Evolutionary conservation across 2,888 invertebrate species (phyloP), one percentile per base, ranked within the genome.

Genomic region (Horisme vitalbata): DNA sequence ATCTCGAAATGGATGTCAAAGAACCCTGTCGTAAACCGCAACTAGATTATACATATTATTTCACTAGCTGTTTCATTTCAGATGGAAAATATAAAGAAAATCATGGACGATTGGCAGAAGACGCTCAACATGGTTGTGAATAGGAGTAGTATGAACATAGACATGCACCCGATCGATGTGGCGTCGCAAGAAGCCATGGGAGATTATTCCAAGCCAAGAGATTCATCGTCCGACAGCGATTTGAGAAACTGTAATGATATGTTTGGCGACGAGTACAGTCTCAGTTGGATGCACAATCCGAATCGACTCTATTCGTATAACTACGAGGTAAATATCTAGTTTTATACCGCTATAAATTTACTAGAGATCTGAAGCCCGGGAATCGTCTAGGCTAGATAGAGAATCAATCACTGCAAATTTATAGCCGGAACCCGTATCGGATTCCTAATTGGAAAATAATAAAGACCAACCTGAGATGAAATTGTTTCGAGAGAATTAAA

Each of bases 81-180:
- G 87, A 82, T 81, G 73, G 83, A 84, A 43, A 74, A 54, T 45
- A 77, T 83, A 38, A 84, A 81, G 53, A 79, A 77, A 37, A 58
- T 83, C 4, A 57, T 89, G 39, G 81, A 85, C 51, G 80, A 83
- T 41, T 88, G 88, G 87, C 84, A 88, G 53, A 79, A 80, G 45
- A 71, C 78, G 2, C 59, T 89, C 1, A 81, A 72, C 49, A 75
- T 74, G 72, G 85, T 83, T 23, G 77, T 82, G 41, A 79, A 81
- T 45, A 76, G 65, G 41, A 69, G 73, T 4, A 61, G 77, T 12
- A 48, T 81, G 34, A 76, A 69, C 45, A 65, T 68, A 26, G 80
- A 81, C 38, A 38, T 72, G 21, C 72, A 69, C 14, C 68, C 70
- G 4, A 57, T 76, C 3, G 81, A 81, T 47, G 58, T 73, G n/a